Conservation (phyloP, 2,797 vertebrate genomes). For the Esox masquinongy region DNA sequence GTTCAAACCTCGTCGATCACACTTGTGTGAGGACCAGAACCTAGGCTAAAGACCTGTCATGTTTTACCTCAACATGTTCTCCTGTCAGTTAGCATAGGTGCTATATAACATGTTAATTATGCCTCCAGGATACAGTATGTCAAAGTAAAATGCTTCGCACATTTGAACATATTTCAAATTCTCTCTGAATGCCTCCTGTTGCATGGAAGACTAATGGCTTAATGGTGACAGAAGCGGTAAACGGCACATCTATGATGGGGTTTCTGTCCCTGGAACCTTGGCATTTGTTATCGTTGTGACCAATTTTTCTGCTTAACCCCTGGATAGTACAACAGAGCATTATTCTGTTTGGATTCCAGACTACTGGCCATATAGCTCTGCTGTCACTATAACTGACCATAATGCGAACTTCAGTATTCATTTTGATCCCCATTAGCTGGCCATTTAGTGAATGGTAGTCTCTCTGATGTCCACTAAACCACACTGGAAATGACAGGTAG, state of each 20-base stretch:
- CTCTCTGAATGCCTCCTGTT: conserved; percentile 44
- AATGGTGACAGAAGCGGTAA: conserved; percentile 59
- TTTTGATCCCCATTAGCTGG: background rate
- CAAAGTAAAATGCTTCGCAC: conserved; percentile 3
- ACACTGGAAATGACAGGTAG: conserved; percentile 34
- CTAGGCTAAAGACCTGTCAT: background rate
- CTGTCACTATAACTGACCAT: conserved; percentile 10
- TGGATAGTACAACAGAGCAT: background rate
- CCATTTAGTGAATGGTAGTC: background rate
- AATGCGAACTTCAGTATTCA: background rate
- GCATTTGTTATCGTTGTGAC: background rate
- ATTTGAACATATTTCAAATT: conserved; percentile 61
- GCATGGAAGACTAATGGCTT: conserved; percentile 34
- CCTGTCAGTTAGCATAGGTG: background rate
- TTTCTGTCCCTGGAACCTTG: background rate
- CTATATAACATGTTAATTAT: background rate
- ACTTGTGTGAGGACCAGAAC: background rate
- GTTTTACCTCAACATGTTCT: background rate
- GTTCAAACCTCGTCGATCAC: background rate
- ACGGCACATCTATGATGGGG: conserved; percentile 32
- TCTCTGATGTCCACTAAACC: background rate
- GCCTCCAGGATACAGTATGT: conserved; percentile 34
- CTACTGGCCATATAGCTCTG: background rate
- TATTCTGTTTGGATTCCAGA: background rate
- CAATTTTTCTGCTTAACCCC: background rate